Base-by-base conservation (phyloP, 2,113 vertebrate species). In the Rhinolophus ferrumequinum region DNA sequence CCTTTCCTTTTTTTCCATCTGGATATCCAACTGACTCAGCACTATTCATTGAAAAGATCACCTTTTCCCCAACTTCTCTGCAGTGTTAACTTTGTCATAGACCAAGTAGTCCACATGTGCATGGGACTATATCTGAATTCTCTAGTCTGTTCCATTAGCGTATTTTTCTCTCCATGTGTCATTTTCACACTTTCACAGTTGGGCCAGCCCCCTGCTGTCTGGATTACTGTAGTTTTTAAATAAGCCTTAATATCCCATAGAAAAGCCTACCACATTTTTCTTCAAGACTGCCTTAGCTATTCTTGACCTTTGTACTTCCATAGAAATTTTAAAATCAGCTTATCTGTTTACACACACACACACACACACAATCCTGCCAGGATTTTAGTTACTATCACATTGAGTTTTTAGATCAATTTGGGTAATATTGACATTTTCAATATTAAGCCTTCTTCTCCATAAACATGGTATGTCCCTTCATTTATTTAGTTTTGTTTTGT, bases 381-480 rank as follows among this genome's bases (percentile, higher is more conserved):
- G 22, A 62, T 89, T 93, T 90, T 91, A 6, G 30, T 64, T 79
- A 66, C 9, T 81, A 50, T 69, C 54, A 66, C 52, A 41, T 73
- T 76, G 30, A 93, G n/a, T 84, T 90, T 73, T 73, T 77, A 85
- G 50, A 62, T 77, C 72, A 72, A n/a, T 82, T 47, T 84, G 33
- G 13, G 47, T 64, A 83, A 84, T 90, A 83, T 7, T n/a, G 18
- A 47, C 33, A 76, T 88, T 92, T 93, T 80, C 14, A 38, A 24
- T 62, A 83, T 77, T 83, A 83, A 93, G 84, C 77, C 33, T 90
- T 96, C 69, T 76, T 95, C 76, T 97, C 93, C 96, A 97, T 97
- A 97, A 97, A 97, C 93, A 96, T 97, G n/a, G 95, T 98, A 98
- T 96, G 70, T 62, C 81, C 8, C 7, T 93, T 69, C 41, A 90